These are phyloP conservation scores for Eidolon helvum DNA, from an alignment of 2,113 vertebrate genomes.

Conservation along the genomic window DNA sequence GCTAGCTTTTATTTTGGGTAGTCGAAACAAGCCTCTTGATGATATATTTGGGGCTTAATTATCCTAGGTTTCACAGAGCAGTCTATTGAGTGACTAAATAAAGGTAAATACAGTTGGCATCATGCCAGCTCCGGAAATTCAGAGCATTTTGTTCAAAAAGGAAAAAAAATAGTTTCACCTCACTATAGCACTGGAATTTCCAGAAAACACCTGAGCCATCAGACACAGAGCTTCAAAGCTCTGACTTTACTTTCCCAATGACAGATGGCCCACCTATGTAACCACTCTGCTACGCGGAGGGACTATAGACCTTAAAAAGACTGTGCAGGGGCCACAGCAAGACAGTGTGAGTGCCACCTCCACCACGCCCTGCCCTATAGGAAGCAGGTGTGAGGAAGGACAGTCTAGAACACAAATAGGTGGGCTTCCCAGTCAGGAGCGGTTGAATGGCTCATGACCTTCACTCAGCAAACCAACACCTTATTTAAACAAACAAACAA, in stretches of 20 bases:
- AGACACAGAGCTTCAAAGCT: neutral
- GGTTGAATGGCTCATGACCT: neutral
- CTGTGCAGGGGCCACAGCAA: neutral
- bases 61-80: constrained; percentile 55
- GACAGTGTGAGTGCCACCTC: too few species aligned
- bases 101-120: constrained; percentile 65
- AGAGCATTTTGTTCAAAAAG: constrained; percentile 21
- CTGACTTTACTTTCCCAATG: neutral
- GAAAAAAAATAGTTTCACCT: neutral
- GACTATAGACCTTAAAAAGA: neutral
- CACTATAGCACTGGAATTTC: neutral
- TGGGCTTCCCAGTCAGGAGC: neutral
- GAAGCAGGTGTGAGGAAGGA: neutral
- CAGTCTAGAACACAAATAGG: too few species aligned
- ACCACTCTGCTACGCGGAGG: neutral
- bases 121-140: neutral
- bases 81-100: constrained; percentile 65
- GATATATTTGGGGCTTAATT: constrained; percentile 70
- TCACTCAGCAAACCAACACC: neutral
- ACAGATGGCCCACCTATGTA: neutral
- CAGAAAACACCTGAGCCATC: neutral
- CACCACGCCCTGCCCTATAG: fast-evolving
- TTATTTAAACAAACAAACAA: neutral
- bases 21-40: constrained; percentile 65
- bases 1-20: constrained; percentile 48